Evolutionary conservation across 2,113 vertebrate species (phyloP).

Genomic region (Ictalurus punctatus): DNA sequence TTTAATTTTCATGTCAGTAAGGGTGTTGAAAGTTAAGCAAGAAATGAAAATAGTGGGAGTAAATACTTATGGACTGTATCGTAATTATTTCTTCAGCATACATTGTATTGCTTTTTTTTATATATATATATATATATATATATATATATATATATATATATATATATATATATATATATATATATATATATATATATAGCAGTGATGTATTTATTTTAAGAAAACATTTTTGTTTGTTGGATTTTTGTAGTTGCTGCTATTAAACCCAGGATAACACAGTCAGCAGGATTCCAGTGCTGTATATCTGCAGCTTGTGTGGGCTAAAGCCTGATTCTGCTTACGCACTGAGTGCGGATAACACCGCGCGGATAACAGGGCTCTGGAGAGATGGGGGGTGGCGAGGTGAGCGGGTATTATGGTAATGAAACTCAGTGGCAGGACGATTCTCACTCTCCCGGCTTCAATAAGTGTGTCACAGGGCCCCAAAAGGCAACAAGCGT

Average conservation of each 20-base stretch:
- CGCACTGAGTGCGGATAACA: constrained; percentile 41
- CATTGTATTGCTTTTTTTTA: not conserved
- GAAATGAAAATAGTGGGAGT: not conserved
- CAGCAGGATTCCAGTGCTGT: constrained; percentile 13
- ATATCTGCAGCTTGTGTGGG: constrained; percentile 27
- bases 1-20: not conserved
- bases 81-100: not conserved
- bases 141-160: too few relatives aligned
- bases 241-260: not conserved
- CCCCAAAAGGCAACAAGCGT: not conserved
- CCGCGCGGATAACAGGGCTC: constrained; percentile 3
- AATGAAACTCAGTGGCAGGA: constrained; percentile 24
- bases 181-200: too few relatives aligned
- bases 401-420: constrained; percentile 34
- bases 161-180: too few relatives aligned
- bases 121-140: too few relatives aligned
- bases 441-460: constrained; percentile 2
- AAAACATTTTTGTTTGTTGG: not conserved
- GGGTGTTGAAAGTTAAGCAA: not conserved
- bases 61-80: not conserved
- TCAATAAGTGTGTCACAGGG: constrained; percentile 18
- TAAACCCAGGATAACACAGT: constrained; percentile 35
- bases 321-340: constrained; percentile 51
- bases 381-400: constrained; percentile 30
- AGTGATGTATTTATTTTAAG: not conserved